Base-by-base conservation (phyloP, 1,140 invertebrate species). In the Cyrtorhinus lividipennis region DNA sequence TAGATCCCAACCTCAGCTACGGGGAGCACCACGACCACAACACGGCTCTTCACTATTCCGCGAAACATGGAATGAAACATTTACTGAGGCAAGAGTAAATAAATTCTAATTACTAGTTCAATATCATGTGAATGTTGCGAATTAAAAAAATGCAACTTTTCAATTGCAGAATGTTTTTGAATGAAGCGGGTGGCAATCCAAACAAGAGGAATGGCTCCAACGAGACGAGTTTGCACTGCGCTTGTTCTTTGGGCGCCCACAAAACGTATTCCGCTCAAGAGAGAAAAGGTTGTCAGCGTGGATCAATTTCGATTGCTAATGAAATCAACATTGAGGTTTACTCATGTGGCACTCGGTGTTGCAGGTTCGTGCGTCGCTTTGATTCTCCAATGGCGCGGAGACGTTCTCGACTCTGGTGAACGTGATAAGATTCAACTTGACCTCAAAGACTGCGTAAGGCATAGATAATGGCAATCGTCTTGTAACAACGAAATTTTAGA, bases 1-100 rank as follows among this genome's bases (percentile, higher is more conserved):
- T 86, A n/a, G 82, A 86, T 70, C 84, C 84, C 1, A 86, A 84
- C 72, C 73, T 79, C 56, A 84, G 83, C 61, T 85, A 83, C 72
- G 83, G 83, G 2, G 83, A 86, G 67, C 77, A 77, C 61, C 81
- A 83, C 67, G 74, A 80, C 60, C 81, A 85, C 72, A 83, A 85
- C 69, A 85, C 83, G 10, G 80, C 83, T 25, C 72, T 86, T 60
- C 83, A 85, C 73, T 83, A 81, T 71, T 82, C 80, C 61, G 78
- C 82, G 25, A 79, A 80, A 72, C 81, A 84, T 77, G 82, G 81
- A 67, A 82, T 82, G 80, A 80, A 83, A 71, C 82, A 83, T 70
- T 71, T 85, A 62, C 68, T 82, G 23, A 73, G 79, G 80, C 81
- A 72, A 65, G 20, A 20, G 8, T 13, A 15, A 38, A 58, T 0